phyloP scores from a whole-genome alignment of 2,888 invertebrate genomes.

The Cataglyphis altisquamis region DNA sequence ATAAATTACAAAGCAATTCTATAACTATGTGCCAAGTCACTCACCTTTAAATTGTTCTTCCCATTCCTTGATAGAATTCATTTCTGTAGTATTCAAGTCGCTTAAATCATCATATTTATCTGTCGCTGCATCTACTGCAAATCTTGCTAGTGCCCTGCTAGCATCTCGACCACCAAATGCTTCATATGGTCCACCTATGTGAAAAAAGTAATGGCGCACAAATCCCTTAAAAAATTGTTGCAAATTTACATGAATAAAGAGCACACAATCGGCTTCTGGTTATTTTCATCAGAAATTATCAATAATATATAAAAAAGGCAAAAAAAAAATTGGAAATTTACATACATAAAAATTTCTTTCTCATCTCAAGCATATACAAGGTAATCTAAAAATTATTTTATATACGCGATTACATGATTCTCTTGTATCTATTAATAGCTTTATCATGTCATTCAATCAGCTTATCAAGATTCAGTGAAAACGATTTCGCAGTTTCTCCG shows the following conservation, averaged over 20 bases:
- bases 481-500: neutral
- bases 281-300: neutral
- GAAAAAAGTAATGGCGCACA: neutral
- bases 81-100: constrained; percentile 96
- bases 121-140: constrained; percentile 93
- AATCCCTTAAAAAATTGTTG: neutral
- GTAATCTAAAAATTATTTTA: neutral
- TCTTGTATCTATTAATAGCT: neutral
- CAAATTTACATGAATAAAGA: neutral
- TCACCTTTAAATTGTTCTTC: constrained; percentile 98
- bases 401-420: neutral
- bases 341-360: too few species aligned
- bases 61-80: constrained; percentile 99
- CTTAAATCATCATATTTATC: constrained; percentile 98
- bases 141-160: constrained; percentile 97
- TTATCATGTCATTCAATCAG: neutral
- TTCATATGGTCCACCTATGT: constrained; percentile 95
- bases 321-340: neutral
- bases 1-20: neutral
- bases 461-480: neutral
- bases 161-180: constrained; percentile 98
- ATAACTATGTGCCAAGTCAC: too few species aligned
- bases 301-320: neutral
- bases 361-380: neutral
- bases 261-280: neutral